These are phyloP conservation scores for Sceloporus tristichus DNA, from an alignment of 2,113 vertebrate species.

Conservation along the genomic window DNA sequence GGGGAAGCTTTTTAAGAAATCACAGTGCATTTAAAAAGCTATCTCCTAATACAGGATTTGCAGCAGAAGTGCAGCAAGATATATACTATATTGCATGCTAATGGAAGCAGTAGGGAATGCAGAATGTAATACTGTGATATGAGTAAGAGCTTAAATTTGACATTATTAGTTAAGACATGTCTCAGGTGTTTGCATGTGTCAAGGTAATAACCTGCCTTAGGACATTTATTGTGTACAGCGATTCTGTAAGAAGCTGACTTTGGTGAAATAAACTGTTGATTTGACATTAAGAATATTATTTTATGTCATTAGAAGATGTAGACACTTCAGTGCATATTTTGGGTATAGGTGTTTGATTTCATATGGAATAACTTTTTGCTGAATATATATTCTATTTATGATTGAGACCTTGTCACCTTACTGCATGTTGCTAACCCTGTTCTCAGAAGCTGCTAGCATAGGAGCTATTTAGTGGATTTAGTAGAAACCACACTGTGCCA, in stretches of 20 bases:
- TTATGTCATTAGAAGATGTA: background rate
- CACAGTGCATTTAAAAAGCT: conserved; percentile 16
- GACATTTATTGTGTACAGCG: background rate
- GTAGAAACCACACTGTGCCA: background rate
- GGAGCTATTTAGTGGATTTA: background rate
- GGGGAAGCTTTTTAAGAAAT: background rate
- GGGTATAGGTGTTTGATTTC: conserved; percentile 23
- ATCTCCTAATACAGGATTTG: background rate
- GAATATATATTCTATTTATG: conserved; percentile 16
- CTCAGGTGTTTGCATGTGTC: conserved; percentile 39
- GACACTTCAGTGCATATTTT: background rate
- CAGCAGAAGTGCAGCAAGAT: conserved; percentile 28
- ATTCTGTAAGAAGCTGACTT: background rate
- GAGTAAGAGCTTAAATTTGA: conserved; percentile 41
- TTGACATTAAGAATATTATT: background rate
- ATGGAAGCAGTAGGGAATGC: conserved; percentile 9
- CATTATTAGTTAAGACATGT: conserved; percentile 34
- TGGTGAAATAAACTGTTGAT: conserved; percentile 10
- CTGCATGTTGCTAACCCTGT: background rate
- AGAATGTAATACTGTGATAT: conserved; percentile 34
- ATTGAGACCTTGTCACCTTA: background rate
- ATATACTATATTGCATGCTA: conserved; percentile 49
- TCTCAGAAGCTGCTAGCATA: too few relatives aligned
- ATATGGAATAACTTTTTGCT: background rate
- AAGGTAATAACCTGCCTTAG: conserved; percentile 29